These are phyloP conservation scores for Stenoptilia bipunctidactyla DNA, from an alignment of 2,888 invertebrate species.

Conservation along the genomic window DNA sequence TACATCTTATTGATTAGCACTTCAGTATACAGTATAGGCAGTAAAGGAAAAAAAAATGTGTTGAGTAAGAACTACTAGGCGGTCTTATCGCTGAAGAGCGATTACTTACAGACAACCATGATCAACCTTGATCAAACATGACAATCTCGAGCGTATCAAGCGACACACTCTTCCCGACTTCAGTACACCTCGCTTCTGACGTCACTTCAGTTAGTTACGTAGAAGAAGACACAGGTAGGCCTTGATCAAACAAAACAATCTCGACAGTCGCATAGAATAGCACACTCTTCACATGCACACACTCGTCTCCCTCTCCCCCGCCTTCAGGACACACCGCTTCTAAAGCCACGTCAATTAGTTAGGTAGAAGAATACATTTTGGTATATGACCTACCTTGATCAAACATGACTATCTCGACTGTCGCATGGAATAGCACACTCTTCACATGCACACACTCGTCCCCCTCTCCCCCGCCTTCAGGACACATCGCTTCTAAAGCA, in stretches of 20 bases:
- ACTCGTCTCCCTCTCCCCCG: constrained; percentile 66
- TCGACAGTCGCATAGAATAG: constrained; percentile 79
- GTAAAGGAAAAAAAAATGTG: too few relatives aligned
- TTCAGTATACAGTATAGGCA: too few relatives aligned
- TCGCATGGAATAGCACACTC: constrained; percentile 74
- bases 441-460: constrained; percentile 82
- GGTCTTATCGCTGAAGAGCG: too few relatives aligned
- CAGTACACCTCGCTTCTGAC: too few relatives aligned
- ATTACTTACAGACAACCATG: too few relatives aligned
- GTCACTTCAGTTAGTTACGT: too few relatives aligned
- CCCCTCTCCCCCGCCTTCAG: constrained; percentile 36
- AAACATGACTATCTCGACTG: constrained; percentile 80
- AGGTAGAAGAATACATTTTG: too few relatives aligned
- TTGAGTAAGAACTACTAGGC: too few relatives aligned
- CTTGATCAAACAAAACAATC: constrained; percentile 81
- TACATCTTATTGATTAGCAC: too few relatives aligned
- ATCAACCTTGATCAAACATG: constrained; percentile 84
- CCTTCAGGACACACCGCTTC: constrained; percentile 61
- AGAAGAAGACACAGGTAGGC: too few relatives aligned
- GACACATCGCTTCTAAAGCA: constrained; percentile 64
- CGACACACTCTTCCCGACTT: constrained; percentile 74
- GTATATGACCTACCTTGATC: constrained; percentile 84
- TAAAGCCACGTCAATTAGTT: constrained; percentile 71
- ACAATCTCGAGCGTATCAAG: constrained; percentile 80
- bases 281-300: constrained; percentile 79